Conservation (phyloP, 53 echinoderm and acorn worm genomes). For the Zoroaster sp. region DNA sequence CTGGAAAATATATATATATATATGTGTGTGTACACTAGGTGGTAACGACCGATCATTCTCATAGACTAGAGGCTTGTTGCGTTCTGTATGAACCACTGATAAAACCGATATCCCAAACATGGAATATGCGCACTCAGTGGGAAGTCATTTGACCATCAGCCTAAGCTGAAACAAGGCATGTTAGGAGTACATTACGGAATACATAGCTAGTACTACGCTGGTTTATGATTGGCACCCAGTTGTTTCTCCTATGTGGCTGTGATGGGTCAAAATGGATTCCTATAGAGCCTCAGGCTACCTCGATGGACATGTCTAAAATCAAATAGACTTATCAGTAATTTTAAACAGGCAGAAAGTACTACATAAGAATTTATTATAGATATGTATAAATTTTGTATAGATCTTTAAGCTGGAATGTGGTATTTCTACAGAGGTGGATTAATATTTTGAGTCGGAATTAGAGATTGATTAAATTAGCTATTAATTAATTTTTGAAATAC, state of each 20-base stretch:
- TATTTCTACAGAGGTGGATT: background rate
- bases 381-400: conserved; percentile 42
- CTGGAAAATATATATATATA: background rate
- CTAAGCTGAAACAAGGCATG: background rate
- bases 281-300: background rate
- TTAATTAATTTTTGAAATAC: background rate
- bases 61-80: background rate
- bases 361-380: conserved; percentile 13
- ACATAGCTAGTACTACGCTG: too few relatives aligned
- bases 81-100: background rate
- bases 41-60: background rate
- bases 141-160: background rate
- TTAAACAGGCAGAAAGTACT: conserved; percentile 3
- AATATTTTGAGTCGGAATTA: background rate
- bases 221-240: too few relatives aligned
- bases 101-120: background rate
- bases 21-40: background rate
- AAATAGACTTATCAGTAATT: background rate
- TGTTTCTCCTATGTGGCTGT: too few relatives aligned
- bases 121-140: background rate
- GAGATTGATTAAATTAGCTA: background rate
- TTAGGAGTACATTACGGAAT: background rate
- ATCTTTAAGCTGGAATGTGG: background rate
- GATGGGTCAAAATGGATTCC: too few relatives aligned
- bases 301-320: background rate